Percentiles rank a stretch among this genome's conserved stretches.
These are phyloP conservation scores for Cantharis flavilabris DNA, from an alignment of 2,888 invertebrate genomes.

Conservation along the genomic window DNA sequence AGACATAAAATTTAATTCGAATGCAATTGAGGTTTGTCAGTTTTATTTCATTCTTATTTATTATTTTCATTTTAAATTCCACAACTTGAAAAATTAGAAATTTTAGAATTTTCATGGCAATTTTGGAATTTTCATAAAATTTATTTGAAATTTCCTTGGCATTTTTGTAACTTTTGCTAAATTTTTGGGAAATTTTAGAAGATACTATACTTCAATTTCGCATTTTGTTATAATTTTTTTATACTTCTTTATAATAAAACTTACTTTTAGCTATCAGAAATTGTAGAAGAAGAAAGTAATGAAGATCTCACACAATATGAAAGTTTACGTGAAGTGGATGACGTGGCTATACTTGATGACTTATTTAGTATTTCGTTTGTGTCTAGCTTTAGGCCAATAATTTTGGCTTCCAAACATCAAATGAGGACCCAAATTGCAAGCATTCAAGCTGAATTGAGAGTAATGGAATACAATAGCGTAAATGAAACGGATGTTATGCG, in stretches of 20 bases:
- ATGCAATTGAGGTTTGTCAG: not conserved
- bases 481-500: not conserved
- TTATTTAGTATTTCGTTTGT: not conserved
- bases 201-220: too few species aligned
- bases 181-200: too few species aligned
- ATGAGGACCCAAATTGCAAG: not conserved
- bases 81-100: too few species aligned
- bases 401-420: not conserved
- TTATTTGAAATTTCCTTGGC: too few species aligned
- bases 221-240: too few species aligned
- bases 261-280: not conserved
- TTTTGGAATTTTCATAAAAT: too few species aligned
- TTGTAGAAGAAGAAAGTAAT: not conserved
- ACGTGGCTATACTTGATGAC: not conserved
- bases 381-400: fast-evolving
- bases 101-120: too few species aligned
- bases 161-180: too few species aligned
- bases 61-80: too few species aligned
- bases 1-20: not conserved
- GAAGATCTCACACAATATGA: not conserved
- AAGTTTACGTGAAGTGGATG: not conserved
- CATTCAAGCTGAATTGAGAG: not conserved
- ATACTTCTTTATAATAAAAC: too few species aligned
- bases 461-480: not conserved
- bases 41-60: too few species aligned